Percentiles rank a stretch among this genome's conserved stretches.
Conservation (phyloP, 1,140 invertebrate genomes). For the Gryon sp. region DNA sequence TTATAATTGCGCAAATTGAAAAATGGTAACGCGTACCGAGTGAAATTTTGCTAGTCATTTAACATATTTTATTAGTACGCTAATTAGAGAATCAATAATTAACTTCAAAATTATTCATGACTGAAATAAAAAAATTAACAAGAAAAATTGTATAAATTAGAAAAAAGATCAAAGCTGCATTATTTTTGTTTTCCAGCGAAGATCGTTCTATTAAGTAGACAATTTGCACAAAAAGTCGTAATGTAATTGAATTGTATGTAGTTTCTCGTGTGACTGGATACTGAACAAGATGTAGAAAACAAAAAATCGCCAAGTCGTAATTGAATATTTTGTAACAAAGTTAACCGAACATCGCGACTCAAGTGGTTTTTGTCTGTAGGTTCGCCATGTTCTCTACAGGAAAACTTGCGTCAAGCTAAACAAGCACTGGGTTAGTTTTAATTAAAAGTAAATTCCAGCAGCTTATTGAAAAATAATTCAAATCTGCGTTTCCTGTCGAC, state of each 20-base stretch:
- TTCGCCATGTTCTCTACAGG: neutral
- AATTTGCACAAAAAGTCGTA: conserved; percentile 4
- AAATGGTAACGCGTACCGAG: no score
- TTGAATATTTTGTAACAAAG: conserved; percentile 34
- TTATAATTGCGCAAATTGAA: neutral
- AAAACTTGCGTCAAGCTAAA: no score
- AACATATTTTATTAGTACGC: no score
- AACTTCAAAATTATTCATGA: no score
- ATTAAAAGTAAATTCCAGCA: conserved; percentile 27
- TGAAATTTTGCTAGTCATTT: no score
- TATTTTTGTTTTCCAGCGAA: no score
- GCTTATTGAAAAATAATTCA: conserved; percentile 38
- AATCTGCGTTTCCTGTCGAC: no score
- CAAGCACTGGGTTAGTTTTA: conserved; percentile 32
- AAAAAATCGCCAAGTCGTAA: conserved; percentile 30
- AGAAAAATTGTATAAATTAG: no score
- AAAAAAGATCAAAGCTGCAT: no score
- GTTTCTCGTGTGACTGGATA: conserved; percentile 3
- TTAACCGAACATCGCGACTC: conserved; percentile 10
- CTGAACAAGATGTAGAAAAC: conserved; percentile 17
- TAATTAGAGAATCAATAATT: no score
- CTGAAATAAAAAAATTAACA: no score
- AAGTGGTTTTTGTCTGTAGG: conserved; percentile 24
- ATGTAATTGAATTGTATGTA: conserved; percentile 5
- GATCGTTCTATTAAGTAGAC: conserved; percentile 6